Evolutionary conservation across 2,797 vertebrate species (phyloP).

Genomic region (Darevskia nairensis): DNA sequence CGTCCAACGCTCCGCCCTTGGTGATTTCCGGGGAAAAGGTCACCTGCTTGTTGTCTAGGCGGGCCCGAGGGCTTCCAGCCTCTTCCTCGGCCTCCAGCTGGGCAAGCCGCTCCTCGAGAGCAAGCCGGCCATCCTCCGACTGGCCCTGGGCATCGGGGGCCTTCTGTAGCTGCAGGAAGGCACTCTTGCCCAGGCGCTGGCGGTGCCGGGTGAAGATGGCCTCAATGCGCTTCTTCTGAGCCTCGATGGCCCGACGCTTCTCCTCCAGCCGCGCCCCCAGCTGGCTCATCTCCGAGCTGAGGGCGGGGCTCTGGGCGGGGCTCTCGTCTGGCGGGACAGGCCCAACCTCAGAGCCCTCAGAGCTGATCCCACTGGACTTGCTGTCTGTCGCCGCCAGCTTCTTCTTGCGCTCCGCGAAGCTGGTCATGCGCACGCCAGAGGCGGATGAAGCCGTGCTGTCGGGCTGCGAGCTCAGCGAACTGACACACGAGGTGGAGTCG

Average conservation of each 20-base stretch:
- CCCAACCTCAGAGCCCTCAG: slow-evolving; percentile 60
- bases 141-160: slow-evolving; percentile 77
- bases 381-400: slow-evolving; percentile 76
- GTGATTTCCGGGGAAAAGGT: slow-evolving; percentile 87
- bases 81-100: slow-evolving; percentile 77
- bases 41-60: slow-evolving; percentile 83
- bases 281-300: slow-evolving; percentile 90
- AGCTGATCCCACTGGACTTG: slow-evolving; percentile 46
- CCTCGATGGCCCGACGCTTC: slow-evolving; percentile 91
- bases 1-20: slow-evolving; percentile 67
- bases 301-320: slow-evolving; percentile 81
- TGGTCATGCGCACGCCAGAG: slow-evolving; percentile 89
- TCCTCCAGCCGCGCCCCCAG: slow-evolving; percentile 89
- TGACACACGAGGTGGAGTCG: slow-evolving; percentile 52
- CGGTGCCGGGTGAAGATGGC: slow-evolving; percentile 93
- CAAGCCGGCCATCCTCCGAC: slow-evolving; percentile 62
- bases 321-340: slow-evolving; percentile 72
- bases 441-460: slow-evolving; percentile 75
- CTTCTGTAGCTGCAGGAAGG: slow-evolving; percentile 89
- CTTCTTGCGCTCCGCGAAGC: slow-evolving; percentile 91
- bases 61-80: slow-evolving; percentile 36
- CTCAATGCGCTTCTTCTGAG: slow-evolving; percentile 94
- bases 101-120: slow-evolving; percentile 81
- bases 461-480: slow-evolving; percentile 59
- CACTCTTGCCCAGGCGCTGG: slow-evolving; percentile 90